Evolutionary conservation across 2,888 invertebrate genomes (phyloP), one percentile per base, ranked within the genome.

Genomic region (Dicranocentrus wangi): DNA sequence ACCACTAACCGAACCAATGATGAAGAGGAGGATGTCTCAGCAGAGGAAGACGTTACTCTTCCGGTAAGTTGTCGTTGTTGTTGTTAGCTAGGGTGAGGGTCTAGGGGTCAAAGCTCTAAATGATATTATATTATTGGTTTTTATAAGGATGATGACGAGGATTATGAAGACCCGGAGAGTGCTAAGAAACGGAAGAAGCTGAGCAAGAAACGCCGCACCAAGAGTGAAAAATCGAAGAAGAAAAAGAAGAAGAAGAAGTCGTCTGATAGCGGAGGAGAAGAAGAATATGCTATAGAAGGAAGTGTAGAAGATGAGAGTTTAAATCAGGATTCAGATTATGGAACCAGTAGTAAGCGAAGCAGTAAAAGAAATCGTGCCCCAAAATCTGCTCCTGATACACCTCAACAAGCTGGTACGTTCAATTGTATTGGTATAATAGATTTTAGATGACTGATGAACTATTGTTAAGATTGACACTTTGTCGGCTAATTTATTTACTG

Each of bases 211-310:
- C 92, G 97, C 88, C 97, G 96, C 90, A 94, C 94, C 71, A 92
- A 93, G 87, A 94, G 95, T 87, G 96, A 96, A 88, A 96, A 95
- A 88, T 96, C 95, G 86, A 95, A 95, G 89, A 95, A 96, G 90
- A 95, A 96, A 90, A 96, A 96, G 92, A 96, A 96, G 91, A 95
- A 95, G 91, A 93, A 95, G 89, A 96, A 95, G 92, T 95, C 86
- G 60, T 85, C 95, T 90, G 96, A 96, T 86, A 96, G 95, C 89
- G 85, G 85, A 68, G 87, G 87, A 69, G 87, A 88, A 66, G 88
- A 88, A 71, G 87, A 87, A 69, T 86, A 83, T 82, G 87, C 87
- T 69, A 85, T 83, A 68, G 84, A 85, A 60, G 75, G 82, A 53
- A 72, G 80, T 39, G 81, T 75, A 53, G 87, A 85, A 78, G 93